phyloP scores from a whole-genome alignment of 37 sponge, comb jelly and placozoan genomes.

The Petrosia ficiformis region DNA sequence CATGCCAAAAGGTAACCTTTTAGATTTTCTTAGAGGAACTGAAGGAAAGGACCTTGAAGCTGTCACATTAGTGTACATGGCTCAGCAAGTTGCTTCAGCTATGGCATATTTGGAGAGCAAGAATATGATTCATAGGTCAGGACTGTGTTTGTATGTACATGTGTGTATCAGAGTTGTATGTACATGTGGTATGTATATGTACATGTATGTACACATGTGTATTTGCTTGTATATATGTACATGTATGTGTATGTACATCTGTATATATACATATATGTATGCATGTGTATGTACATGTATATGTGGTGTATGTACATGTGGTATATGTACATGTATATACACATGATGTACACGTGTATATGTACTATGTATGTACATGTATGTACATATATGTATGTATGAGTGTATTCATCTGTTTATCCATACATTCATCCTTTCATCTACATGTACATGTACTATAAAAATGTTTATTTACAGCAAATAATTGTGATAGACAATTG shows the following conservation, averaged over 20 bases:
- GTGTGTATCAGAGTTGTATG: background rate
- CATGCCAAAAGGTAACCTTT: constrained; percentile 93
- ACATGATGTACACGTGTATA: no score
- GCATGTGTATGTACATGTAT: no score
- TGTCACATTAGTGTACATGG: constrained; percentile 85
- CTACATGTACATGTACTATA: no score
- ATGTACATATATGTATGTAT: no score
- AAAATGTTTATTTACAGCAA: no score
- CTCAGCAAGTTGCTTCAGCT: constrained; percentile 90
- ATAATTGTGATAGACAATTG: no score
- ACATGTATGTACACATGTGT: background rate
- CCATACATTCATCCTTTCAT: no score
- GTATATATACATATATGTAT: no score
- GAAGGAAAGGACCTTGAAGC: constrained; percentile 76
- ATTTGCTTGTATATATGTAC: background rate
- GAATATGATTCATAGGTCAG: constrained; percentile 92
- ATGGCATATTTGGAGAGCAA: constrained; percentile 95
- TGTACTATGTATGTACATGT: no score
- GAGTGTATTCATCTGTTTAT: no score
- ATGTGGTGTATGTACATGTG: no score
- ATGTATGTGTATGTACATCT: background rate
- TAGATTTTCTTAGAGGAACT: constrained; percentile 86
- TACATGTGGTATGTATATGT: constrained; percentile 11
- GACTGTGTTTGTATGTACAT: background rate
- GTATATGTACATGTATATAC: no score